These are phyloP conservation scores for Peromyscus polionotus DNA, from an alignment of 2,113 vertebrate genomes.

Conservation along the genomic window DNA sequence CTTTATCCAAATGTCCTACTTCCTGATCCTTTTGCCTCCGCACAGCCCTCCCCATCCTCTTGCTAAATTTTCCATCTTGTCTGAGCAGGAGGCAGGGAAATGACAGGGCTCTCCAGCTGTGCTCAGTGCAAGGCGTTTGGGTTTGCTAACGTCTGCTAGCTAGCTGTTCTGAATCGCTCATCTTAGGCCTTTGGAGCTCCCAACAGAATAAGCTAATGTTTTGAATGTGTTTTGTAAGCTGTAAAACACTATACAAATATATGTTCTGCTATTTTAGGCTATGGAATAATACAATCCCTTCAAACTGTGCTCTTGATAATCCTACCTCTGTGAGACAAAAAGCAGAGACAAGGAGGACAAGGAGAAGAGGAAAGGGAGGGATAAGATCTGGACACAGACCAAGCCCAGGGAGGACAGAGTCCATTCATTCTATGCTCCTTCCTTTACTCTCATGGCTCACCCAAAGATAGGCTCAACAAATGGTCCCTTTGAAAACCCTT, in stretches of 20 bases:
- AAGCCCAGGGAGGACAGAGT: neutral
- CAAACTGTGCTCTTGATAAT: conserved; percentile 18
- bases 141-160: conserved; percentile 64
- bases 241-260: conserved; percentile 70
- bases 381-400: neutral
- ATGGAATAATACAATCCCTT: conserved; percentile 63
- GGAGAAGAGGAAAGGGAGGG: neutral
- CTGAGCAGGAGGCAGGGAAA: conserved; percentile 53
- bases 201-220: conserved; percentile 71
- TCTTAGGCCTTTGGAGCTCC: conserved; percentile 71
- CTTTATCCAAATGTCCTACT: conserved; percentile 70
- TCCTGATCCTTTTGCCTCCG: conserved; percentile 39
- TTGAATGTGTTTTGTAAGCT: conserved; percentile 75
- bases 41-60: conserved; percentile 50
- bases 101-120: conserved; percentile 69
- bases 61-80: conserved; percentile 73
- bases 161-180: conserved; percentile 63
- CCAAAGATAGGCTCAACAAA: neutral
- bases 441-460: neutral
- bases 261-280: conserved; percentile 65
- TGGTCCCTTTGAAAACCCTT: conserved; percentile 21
- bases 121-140: conserved; percentile 54
- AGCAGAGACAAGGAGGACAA: neutral
- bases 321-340: conserved; percentile 50
- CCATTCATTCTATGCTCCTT: neutral